phyloP scores from a whole-genome alignment of 2,888 invertebrate species.

The Apamea anceps region DNA sequence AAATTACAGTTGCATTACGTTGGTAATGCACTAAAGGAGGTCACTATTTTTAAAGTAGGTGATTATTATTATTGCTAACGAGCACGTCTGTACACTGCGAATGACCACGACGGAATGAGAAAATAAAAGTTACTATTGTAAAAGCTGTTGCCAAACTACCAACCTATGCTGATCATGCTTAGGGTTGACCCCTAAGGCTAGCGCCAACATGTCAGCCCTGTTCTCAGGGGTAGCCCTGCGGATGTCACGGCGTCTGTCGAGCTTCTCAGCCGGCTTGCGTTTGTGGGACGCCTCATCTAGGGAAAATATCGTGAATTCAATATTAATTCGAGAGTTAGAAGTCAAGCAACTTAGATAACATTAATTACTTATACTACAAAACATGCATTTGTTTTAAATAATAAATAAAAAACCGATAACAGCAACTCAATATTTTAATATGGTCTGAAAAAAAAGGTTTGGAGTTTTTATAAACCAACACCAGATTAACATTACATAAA shows the following conservation, averaged over 20 bases:
- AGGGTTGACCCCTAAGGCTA: constrained; percentile 89
- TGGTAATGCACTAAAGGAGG: no score
- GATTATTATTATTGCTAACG: no score
- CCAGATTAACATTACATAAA: background rate
- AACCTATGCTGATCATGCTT: constrained; percentile 80
- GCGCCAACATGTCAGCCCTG: constrained; percentile 88
- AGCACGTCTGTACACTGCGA: no score
- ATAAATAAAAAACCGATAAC: constrained; percentile 27
- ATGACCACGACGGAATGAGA: no score
- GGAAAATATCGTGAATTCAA: background rate
- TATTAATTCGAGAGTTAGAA: background rate
- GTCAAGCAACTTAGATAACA: background rate
- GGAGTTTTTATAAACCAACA: background rate
- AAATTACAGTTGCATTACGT: no score
- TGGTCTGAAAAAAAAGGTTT: background rate
- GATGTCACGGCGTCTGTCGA: constrained; percentile 52
- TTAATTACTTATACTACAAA: background rate
- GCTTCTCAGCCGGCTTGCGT: constrained; percentile 54
- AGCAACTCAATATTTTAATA: constrained; percentile 9
- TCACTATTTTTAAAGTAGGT: no score
- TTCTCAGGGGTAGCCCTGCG: constrained; percentile 64
- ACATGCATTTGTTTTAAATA: constrained; percentile 7
- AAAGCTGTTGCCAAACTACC: background rate
- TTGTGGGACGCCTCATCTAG: constrained; percentile 55
- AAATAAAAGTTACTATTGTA: background rate